Conservation (phyloP, 2,888 invertebrate genomes). For the Coenonympha arcania region DNA sequence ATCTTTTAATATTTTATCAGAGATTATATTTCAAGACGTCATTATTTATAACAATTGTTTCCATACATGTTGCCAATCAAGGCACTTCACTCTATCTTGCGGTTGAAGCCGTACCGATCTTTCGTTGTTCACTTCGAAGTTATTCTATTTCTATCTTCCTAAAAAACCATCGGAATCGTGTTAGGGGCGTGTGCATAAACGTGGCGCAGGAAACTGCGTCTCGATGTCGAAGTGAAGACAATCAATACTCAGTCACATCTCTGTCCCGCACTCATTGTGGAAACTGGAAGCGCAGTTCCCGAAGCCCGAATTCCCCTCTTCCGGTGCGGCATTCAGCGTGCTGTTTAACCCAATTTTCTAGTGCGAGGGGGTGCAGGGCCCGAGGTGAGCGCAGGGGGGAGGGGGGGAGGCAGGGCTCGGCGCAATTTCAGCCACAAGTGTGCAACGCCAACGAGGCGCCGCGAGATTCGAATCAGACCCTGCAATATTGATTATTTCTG, state of each 20-base stretch:
- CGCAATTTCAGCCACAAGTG: slow-evolving; percentile 63
- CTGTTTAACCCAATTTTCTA: slow-evolving; percentile 73
- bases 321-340: slow-evolving; percentile 64
- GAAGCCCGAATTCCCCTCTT: slow-evolving; percentile 67
- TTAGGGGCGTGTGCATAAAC: slow-evolving; percentile 30
- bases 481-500: slow-evolving; percentile 67
- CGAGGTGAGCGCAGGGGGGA: slow-evolving; percentile 43
- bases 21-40: too few species aligned
- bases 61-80: too few species aligned
- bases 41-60: too few species aligned
- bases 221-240: slow-evolving; percentile 58
- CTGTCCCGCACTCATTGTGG: slow-evolving; percentile 67
- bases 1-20: too few species aligned
- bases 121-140: too few species aligned
- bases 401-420: slow-evolving; percentile 33
- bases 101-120: too few species aligned
- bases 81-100: too few species aligned
- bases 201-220: slow-evolving; percentile 48
- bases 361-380: slow-evolving; percentile 59
- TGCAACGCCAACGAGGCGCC: slow-evolving; percentile 59
- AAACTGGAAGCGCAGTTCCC: slow-evolving; percentile 66
- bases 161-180: slow-evolving; percentile 6
- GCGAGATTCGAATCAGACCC: slow-evolving; percentile 54
- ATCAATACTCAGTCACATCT: slow-evolving; percentile 71
- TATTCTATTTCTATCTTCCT: neutral